phyloP scores from a whole-genome alignment of 2,888 invertebrate species.

The Altica lythri region DNA sequence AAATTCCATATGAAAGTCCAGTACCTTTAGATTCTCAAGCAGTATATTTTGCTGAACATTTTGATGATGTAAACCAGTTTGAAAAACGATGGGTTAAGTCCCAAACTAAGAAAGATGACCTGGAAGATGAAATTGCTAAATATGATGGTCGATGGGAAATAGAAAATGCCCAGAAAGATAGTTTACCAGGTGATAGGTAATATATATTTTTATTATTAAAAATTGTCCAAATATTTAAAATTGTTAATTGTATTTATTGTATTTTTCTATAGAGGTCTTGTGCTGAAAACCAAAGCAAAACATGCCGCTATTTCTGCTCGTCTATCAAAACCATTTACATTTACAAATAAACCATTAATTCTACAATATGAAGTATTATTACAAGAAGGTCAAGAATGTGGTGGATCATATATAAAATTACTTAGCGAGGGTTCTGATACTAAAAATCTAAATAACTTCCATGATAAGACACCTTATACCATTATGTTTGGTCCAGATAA shows the following conservation, averaged over 20 bases:
- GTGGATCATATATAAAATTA: conserved; percentile 96
- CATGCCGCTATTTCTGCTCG: conserved; percentile 91
- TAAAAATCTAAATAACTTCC: conserved; percentile 79
- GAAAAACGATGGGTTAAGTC: conserved; percentile 85
- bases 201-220: background rate
- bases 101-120: conserved; percentile 80
- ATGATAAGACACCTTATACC: conserved; percentile 96
- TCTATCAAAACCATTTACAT: conserved; percentile 79
- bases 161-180: conserved; percentile 76
- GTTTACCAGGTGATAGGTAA: conserved; percentile 73
- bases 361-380: conserved; percentile 90
- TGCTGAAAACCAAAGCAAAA: conserved; percentile 92
- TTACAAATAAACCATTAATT: conserved; percentile 79
- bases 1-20: conserved; percentile 74
- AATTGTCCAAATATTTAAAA: no score
- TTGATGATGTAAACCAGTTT: conserved; percentile 76
- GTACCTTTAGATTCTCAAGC: conserved; percentile 63
- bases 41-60: conserved; percentile 82
- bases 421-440: conserved; percentile 69
- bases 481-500: conserved; percentile 99
- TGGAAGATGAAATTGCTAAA: conserved; percentile 88
- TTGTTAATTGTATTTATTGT: no score
- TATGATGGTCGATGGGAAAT: conserved; percentile 87
- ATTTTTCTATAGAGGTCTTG: conserved; percentile 64
- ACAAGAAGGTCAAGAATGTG: conserved; percentile 97